Base-by-base conservation (phyloP, 1,140 invertebrate species). In the Pseudoatta argentina region DNA sequence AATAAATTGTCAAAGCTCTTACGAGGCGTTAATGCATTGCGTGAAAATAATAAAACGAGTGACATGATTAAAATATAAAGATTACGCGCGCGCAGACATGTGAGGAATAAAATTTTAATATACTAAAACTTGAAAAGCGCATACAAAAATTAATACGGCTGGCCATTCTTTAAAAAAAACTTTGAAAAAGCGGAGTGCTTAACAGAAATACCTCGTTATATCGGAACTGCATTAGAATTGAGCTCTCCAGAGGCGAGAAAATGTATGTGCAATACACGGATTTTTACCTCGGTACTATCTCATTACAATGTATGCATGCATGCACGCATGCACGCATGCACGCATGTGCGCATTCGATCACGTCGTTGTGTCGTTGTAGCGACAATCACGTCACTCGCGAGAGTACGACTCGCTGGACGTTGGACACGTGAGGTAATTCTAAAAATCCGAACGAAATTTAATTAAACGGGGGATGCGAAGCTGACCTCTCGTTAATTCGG, bases 391-490 rank as follows among this genome's bases (percentile, higher is more conserved):
- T 89, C 87, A 89, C 44, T 87, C 82, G 75, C 78, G 78, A 64
- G 79, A 53, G 51, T 55, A 66, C 72, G 27, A 44, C 53, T 27
- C 67, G 69, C 30, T 69, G 86, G 30, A 39, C 21, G 48, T 18
- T 27, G 77, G 79, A 76, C 18, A 71, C 44, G 73, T 34, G 61
- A 81, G 59, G 75, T 89, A 89, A 87, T 89, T 89, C 66, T 48
- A 89, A 89, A 89, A 89, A 89, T 89, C 77, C 85, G 59, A 89
- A 89, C 81, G 78, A 89, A 89, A 89, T 89, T 89, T 89, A 89
- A 89, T 89, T 89, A 89, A 89, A 86, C 59, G 51, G 71, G 85
- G 63, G 67, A 87, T 63, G 53, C 63, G 51, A 71, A 55, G 87
- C 66, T 48, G 79, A 61, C 67, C 88, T 89, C 63, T 72, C 71